Evolutionary conservation across 2,113 vertebrate genomes (phyloP).

Genomic region (Reinhardtius hippoglossoides): DNA sequence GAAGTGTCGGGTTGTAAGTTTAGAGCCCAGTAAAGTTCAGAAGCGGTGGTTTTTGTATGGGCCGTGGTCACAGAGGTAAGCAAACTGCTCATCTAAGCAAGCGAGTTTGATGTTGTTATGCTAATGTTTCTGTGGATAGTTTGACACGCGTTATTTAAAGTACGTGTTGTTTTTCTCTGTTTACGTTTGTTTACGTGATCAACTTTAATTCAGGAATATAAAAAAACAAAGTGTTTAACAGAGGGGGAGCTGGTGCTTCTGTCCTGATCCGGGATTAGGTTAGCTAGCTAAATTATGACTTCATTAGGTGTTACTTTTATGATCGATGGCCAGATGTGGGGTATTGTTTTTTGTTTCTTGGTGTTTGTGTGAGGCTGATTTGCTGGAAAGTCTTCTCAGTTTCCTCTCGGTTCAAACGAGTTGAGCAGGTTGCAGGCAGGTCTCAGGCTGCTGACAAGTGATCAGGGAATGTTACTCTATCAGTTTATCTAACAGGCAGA

Average conservation of each 20-base stretch:
- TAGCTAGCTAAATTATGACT: conserved; percentile 43
- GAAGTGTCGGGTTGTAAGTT: conserved; percentile 25
- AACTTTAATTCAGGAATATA: background rate
- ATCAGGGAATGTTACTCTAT: conserved; percentile 69
- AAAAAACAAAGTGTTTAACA: background rate
- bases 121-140: background rate
- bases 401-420: conserved; percentile 68
- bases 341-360: background rate
- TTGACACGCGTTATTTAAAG: background rate
- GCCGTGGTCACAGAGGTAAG: conserved; percentile 57
- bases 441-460: conserved; percentile 62
- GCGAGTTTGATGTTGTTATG: conserved; percentile 53
- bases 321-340: background rate
- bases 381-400: conserved; percentile 42
- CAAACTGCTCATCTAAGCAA: conserved; percentile 70
- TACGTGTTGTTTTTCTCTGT: background rate
- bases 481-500: conserved; percentile 28
- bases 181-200: background rate
- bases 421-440: conserved; percentile 72
- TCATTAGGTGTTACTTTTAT: background rate
- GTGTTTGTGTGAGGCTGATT: conserved; percentile 13
- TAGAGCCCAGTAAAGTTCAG: background rate
- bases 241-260: conserved; percentile 27
- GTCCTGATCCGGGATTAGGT: conserved; percentile 7
- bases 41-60: conserved; percentile 44